Evolutionary conservation across 2,888 invertebrate species (phyloP).

Genomic region (Tenodera sinensis): DNA sequence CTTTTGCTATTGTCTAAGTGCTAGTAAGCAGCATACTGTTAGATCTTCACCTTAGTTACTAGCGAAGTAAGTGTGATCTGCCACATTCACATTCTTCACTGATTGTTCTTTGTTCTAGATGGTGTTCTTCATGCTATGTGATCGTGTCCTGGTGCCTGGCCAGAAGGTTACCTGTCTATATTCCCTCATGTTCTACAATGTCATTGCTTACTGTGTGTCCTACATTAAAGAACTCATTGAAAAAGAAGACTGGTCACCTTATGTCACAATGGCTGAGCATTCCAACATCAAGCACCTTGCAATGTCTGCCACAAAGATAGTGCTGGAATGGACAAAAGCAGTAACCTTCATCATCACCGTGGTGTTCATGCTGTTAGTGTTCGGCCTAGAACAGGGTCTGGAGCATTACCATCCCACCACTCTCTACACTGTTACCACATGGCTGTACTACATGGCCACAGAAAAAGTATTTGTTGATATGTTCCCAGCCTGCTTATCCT

Average conservation of each 20-base stretch:
- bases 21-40: too few species aligned
- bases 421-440: slow-evolving; percentile 62
- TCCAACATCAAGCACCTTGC: slow-evolving; percentile 73
- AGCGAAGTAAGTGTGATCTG: background rate
- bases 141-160: slow-evolving; percentile 58
- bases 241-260: slow-evolving; percentile 74
- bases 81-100: slow-evolving; percentile 2
- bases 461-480: slow-evolving; percentile 68
- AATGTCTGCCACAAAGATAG: slow-evolving; percentile 77
- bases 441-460: slow-evolving; percentile 66
- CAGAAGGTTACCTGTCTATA: slow-evolving; percentile 65
- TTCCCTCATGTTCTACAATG: slow-evolving; percentile 79
- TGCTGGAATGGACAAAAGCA: slow-evolving; percentile 77
- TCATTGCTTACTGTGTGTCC: slow-evolving; percentile 70
- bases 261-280: slow-evolving; percentile 68
- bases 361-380: slow-evolving; percentile 69
- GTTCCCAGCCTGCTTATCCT: slow-evolving; percentile 56
- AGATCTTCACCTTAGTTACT: too few species aligned
- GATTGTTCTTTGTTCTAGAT: slow-evolving; percentile 50
- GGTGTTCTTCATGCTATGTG: slow-evolving; percentile 69
- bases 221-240: slow-evolving; percentile 70
- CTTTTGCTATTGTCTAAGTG: too few species aligned
- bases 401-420: slow-evolving; percentile 69
- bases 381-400: slow-evolving; percentile 70
- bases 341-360: slow-evolving; percentile 75